Evolutionary conservation across 2,797 vertebrate genomes (phyloP).

Genomic region (Sphenopsis melanotis): DNA sequence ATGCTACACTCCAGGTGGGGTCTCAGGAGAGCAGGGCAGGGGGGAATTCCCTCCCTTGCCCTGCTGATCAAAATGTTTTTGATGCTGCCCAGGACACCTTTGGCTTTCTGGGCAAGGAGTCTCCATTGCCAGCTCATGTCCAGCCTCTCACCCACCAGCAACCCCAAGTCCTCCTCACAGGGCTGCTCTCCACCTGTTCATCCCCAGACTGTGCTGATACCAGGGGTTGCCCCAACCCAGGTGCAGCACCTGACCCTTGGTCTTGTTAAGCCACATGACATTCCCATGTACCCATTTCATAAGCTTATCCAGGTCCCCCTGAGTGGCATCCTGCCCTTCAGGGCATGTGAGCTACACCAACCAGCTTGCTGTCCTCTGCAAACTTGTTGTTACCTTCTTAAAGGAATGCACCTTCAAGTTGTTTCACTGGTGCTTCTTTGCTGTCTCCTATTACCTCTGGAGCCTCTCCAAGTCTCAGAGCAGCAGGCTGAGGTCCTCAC

Average conservation of each 20-base stretch:
- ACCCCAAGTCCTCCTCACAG: accelerated
- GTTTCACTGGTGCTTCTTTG: neutral
- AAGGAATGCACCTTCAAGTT: neutral
- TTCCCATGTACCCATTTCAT: neutral
- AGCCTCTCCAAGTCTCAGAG: neutral
- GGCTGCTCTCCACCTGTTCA: neutral
- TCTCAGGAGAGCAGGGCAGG: neutral
- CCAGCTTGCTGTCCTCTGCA: neutral
- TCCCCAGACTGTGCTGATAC: neutral
- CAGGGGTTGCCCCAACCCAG: neutral
- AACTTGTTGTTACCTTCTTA: neutral
- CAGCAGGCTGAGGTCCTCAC: accelerated
- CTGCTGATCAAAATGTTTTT: neutral
- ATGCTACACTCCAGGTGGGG: neutral
- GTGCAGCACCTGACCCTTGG: neutral
- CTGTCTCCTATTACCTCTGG: neutral
- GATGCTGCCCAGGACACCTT: accelerated
- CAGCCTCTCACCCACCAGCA: neutral
- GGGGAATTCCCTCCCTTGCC: neutral
- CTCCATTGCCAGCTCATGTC: accelerated
- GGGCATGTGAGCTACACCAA: neutral
- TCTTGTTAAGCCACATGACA: neutral
- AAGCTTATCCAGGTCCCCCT: neutral
- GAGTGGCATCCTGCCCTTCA: neutral
- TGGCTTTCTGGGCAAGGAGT: neutral